Base-by-base conservation (phyloP, 2,888 invertebrate species). In the Malthinus flaveolus region DNA sequence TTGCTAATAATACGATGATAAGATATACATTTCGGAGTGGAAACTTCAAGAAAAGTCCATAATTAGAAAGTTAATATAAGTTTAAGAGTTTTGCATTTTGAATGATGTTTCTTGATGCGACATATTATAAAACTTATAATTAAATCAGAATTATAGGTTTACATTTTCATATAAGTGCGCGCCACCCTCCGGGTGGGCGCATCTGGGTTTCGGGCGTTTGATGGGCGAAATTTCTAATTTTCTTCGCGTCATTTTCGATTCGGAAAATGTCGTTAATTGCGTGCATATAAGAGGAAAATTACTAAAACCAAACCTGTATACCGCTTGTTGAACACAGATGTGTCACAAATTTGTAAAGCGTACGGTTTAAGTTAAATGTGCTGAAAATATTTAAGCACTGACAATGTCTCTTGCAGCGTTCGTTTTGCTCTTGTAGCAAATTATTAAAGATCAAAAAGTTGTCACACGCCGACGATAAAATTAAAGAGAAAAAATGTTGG, bases 311-410 rank as follows among this genome's bases (percentile, higher is more conserved):
- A 55, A 59, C 58, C 49, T 49, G 52, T 39, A 53, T 48, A 61
- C 51, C 63, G 72, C 72, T 72, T 73, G 73, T 73, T 73, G 69
- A 71, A 73, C 71, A 68, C 73, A 74, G 73, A 73, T 71, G 71
- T 72, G 73, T 74, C 72, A 72, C 67, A 70, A 70, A 70, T 70
- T 70, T 71, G 69, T 58, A 62, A 68, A 69, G 72, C 72, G 71
- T 69, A 72, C 71, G 71, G 70, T 70, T 23, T 66, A 69, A 69
- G 75, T 75, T 76, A 75, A 76, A 76, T 75, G 75, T 71, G 73
- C 71, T 69, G 75, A 76, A 76, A 76, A 75, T 74, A 75, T 76
- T 75, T 72, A 73, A 71, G 70, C 69, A 73, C 71, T 71, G 73
- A 74, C 75, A 72, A 66, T 73, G 75, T 72, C 74, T 73, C 64